phyloP scores from a whole-genome alignment of 2,113 vertebrate genomes.

The Lates calcarifer region DNA sequence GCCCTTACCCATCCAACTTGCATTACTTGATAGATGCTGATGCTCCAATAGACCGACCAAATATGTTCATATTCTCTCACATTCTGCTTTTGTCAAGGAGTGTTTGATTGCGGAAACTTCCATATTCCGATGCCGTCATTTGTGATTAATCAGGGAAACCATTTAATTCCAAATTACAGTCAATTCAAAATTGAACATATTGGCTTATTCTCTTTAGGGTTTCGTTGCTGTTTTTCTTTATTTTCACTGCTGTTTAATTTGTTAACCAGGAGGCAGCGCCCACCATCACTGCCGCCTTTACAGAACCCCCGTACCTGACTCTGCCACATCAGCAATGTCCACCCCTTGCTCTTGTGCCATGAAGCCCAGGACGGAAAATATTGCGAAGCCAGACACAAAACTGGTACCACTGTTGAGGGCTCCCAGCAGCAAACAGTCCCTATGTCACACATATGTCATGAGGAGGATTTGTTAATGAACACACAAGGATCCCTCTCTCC shows the following conservation, averaged over 20 bases:
- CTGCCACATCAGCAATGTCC: constrained; percentile 99
- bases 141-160: constrained; percentile 48
- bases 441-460: constrained; percentile 99
- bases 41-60: constrained; percentile 21
- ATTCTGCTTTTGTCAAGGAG: constrained; percentile 70
- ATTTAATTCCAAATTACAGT: constrained; percentile 43
- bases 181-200: constrained; percentile 40
- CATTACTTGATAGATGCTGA: constrained; percentile 6
- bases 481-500: constrained; percentile 85
- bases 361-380: constrained; percentile 99
- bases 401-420: constrained; percentile 99
- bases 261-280: constrained; percentile 91
- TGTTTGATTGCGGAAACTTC: constrained; percentile 78
- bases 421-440: constrained; percentile 99
- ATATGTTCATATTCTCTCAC: constrained; percentile 12
- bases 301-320: constrained; percentile 98
- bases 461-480: constrained; percentile 98
- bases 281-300: constrained; percentile 94
- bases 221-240: constrained; percentile 74
- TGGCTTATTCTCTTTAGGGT: constrained; percentile 60
- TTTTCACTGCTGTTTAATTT: constrained; percentile 69
- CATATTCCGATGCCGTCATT: constrained; percentile 76
- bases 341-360: constrained; percentile 99
- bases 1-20: neutral
- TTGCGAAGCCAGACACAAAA: constrained; percentile 99